Percentiles rank a stretch among this genome's conserved stretches.
These are phyloP conservation scores for Octopus bimaculoides DNA, from an alignment of 1,140 invertebrate species.

Conservation along the genomic window DNA sequence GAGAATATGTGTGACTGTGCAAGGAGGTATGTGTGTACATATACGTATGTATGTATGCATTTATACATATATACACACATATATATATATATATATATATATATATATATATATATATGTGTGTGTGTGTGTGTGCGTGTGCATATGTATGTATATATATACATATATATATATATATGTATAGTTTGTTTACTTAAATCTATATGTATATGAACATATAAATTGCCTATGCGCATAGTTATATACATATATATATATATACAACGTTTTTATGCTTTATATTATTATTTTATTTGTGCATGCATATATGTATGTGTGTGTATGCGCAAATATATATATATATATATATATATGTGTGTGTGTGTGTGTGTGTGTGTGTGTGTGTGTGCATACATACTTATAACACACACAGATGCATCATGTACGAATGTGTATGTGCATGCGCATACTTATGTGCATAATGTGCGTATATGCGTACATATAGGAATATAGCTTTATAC, in stretches of 20 bases:
- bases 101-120: not conserved
- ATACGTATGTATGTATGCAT: not conserved
- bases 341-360: not conserved
- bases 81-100: not conserved
- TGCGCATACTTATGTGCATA: no score
- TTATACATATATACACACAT: not conserved
- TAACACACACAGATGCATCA: no score
- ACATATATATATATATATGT: not conserved
- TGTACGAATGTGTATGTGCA: no score
- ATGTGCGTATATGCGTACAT: no score
- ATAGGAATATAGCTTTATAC: no score
- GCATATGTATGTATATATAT: not conserved
- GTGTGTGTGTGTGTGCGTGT: not conserved
- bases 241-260: not conserved
- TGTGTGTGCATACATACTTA: not conserved
- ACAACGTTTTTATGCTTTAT: no score
- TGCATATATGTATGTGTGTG: no score
- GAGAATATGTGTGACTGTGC: no score
- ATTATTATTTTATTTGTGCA: no score
- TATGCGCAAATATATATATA: not conserved
- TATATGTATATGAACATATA: not conserved
- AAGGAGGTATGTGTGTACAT: not conserved
- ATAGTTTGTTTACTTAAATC: not conserved
- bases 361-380: not conserved
- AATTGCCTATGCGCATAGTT: not conserved